Evolutionary conservation across 2,797 vertebrate genomes (phyloP).

Genomic region (Periophthalmus magnuspinnatus): DNA sequence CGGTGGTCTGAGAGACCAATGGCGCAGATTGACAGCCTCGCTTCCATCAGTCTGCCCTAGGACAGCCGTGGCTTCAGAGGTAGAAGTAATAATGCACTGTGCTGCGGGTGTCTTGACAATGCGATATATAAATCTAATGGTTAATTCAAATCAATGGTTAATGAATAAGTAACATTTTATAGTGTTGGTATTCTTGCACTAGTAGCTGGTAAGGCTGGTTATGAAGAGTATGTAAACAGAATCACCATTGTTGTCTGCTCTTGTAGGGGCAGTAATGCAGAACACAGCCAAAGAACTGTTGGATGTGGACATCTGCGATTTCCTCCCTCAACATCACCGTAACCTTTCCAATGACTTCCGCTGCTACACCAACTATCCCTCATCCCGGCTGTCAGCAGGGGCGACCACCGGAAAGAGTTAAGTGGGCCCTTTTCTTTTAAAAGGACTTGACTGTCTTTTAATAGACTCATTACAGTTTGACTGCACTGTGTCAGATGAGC

Average conservation of each 20-base stretch:
- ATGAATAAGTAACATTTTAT: background rate
- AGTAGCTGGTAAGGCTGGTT: background rate
- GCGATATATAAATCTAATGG: background rate
- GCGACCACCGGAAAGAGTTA: background rate
- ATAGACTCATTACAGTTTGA: background rate
- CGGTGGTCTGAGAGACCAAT: no score
- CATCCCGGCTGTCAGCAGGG: slow-evolving; percentile 61
- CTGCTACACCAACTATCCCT: slow-evolving; percentile 90
- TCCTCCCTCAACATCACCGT: slow-evolving; percentile 86
- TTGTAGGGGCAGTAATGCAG: slow-evolving; percentile 88
- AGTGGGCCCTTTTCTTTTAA: no score
- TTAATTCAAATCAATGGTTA: background rate
- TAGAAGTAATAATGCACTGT: no score
- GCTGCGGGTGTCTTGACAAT: no score
- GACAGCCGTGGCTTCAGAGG: no score
- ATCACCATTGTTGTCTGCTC: background rate
- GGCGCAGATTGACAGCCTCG: no score
- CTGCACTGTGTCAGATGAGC: background rate
- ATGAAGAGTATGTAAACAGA: background rate
- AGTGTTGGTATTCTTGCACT: background rate
- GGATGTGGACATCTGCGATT: slow-evolving; percentile 84
- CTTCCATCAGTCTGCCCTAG: no score
- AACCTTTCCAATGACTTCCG: slow-evolving; percentile 92
- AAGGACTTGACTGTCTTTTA: background rate
- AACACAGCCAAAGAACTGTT: slow-evolving; percentile 80